Conservation (phyloP, 2,797 vertebrate genomes). For the Melanogrammus aeglefinus region DNA sequence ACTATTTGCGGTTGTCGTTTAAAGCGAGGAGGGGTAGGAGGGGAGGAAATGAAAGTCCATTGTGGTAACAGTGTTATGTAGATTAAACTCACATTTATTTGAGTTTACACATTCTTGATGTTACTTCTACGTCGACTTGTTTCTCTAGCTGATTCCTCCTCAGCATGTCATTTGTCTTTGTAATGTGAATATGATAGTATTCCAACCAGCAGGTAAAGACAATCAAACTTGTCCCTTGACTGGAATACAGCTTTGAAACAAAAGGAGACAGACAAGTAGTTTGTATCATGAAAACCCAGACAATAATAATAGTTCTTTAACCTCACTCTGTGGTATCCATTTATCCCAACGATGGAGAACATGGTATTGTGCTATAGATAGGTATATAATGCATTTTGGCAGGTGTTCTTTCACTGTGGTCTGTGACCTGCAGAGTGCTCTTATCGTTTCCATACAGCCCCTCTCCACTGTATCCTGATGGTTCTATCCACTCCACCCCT, state of each 20-base stretch:
- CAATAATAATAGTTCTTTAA: background rate
- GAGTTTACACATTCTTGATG: background rate
- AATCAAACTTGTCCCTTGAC: too few relatives aligned
- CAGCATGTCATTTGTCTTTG: background rate
- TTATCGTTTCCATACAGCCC: background rate
- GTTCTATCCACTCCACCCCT: background rate
- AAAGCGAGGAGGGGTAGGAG: background rate
- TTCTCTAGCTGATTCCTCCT: background rate
- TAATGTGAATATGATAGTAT: background rate
- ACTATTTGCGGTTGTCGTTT: background rate
- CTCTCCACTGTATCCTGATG: background rate
- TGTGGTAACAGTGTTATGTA: background rate
- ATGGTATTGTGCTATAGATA: background rate
- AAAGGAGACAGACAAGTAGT: background rate
- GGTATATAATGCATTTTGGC: background rate
- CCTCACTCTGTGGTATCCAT: background rate
- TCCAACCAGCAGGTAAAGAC: too few relatives aligned
- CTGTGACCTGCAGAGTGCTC: background rate
- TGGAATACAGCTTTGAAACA: background rate
- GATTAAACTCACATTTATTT: background rate
- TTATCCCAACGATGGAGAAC: background rate
- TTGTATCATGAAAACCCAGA: background rate
- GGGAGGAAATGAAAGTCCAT: background rate
- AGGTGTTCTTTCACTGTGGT: background rate
- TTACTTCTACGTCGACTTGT: background rate